Base-by-base conservation (phyloP, 2,113 vertebrate genomes). In the Dipodomys stephensi region DNA sequence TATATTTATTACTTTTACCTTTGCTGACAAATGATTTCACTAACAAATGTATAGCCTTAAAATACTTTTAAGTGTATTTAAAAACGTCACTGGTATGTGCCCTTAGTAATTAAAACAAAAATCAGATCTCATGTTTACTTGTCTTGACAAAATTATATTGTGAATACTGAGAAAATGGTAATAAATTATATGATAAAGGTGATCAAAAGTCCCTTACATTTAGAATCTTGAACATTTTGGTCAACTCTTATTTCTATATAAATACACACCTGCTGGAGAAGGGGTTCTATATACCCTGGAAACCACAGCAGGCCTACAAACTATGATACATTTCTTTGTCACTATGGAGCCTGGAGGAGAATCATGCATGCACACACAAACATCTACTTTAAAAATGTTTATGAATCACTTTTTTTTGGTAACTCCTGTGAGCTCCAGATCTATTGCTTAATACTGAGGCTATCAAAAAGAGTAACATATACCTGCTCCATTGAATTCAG, bases 1-100 rank as follows among this genome's bases (percentile, higher is more conserved):
- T 13, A 49, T 88, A 83, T 60, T 95, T 79, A 72, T 22, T 79
- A 22, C 82, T 85, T 94, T 88, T 95, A 64, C 11, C 76, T 93
- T 88, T 92, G 23, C 13, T 32, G n/a, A 81, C 9, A 78, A 3
- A 16, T 30, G 12, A 0, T 72, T 92, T 93, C 27, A 92, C 83
- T 60, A 2, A 74, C 39, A 67, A 57, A 67, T 65, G 74, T 35
- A 16, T 72, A 83, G 60, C 20, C 46, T 92, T 79, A 80, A 83
- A 93, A 67, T 76, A 27, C 20, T 73, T 91, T 79, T 77, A 64
- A 91, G n/a, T 84, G 20, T 4, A 60, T 81, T 86, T 95, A 49
- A 76, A 71, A 92, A 90, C 19, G 22, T 88, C 89, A 27, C 13
- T 82, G 30, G 53, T 22, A 87, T 69, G 7, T 67, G 13, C 6